phyloP scores from a whole-genome alignment of 2,888 invertebrate genomes.

The Drosophila austrosaltans region DNA sequence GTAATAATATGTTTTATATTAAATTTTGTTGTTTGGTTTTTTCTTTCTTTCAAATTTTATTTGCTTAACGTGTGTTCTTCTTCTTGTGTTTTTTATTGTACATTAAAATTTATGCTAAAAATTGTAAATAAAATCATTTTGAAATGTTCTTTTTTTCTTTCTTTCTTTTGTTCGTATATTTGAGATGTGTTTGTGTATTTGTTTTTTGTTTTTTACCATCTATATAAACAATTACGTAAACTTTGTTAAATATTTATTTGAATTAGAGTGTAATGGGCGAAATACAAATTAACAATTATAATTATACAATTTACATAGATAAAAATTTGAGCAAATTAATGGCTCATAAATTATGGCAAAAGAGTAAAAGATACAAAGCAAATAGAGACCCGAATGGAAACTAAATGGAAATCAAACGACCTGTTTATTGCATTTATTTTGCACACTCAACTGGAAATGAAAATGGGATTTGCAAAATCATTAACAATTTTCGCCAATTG shows the following conservation, averaged over 20 bases:
- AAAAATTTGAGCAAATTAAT: slow-evolving; percentile 50
- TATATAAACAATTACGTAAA: slow-evolving; percentile 58
- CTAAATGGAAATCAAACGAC: slow-evolving; percentile 37
- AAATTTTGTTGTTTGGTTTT: slow-evolving; percentile 42
- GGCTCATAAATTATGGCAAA: slow-evolving; percentile 61
- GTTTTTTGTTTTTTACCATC: slow-evolving; percentile 4
- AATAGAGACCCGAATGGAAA: slow-evolving; percentile 16
- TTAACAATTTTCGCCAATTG: slow-evolving; percentile 4
- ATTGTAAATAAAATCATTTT: slow-evolving; percentile 71
- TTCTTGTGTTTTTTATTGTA: slow-evolving; percentile 46
- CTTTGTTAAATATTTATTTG: slow-evolving; percentile 59
- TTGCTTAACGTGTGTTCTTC: slow-evolving; percentile 35
- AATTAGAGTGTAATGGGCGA: slow-evolving; percentile 27
- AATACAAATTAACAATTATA: slow-evolving; percentile 1
- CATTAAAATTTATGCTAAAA: slow-evolving; percentile 72
- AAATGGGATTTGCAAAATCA: slow-evolving; percentile 7
- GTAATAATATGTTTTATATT: slow-evolving; percentile 68
- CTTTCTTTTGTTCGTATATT: slow-evolving; percentile 31
- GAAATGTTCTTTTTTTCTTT: slow-evolving; percentile 54
- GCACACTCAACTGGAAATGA: slow-evolving; percentile 9
- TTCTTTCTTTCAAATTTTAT: slow-evolving; percentile 44
- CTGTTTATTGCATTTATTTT: slow-evolving; percentile 34
- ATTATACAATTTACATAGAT: slow-evolving; percentile 14
- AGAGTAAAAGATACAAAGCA: slow-evolving; percentile 34
- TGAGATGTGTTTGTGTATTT: slow-evolving; percentile 29